Percentiles rank a stretch among this genome's conserved stretches.
These are phyloP conservation scores for Rousettus leschenaultii DNA, from an alignment of 2,113 vertebrate genomes.

Conservation along the genomic window DNA sequence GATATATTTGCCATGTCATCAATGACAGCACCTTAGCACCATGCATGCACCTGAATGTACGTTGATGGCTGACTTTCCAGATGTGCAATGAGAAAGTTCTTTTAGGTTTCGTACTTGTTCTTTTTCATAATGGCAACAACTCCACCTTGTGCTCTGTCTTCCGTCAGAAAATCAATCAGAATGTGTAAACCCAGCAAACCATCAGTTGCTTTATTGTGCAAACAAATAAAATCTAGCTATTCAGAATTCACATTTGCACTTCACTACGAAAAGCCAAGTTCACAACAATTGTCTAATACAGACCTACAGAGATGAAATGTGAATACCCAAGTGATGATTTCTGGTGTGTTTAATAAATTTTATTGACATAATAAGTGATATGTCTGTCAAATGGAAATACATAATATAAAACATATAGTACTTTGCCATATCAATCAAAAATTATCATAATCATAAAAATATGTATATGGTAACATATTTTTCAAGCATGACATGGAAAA, in stretches of 20 bases:
- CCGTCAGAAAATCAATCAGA: background rate
- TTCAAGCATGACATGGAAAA: background rate
- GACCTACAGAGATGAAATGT: background rate
- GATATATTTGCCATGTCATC: background rate
- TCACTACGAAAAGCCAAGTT: background rate
- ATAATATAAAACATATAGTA: background rate
- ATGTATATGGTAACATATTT: background rate
- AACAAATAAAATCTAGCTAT: background rate
- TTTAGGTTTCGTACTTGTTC: background rate
- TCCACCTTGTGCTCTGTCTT: background rate
- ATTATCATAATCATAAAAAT: background rate
- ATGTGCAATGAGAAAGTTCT: background rate
- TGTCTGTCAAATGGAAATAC: constrained; percentile 14
- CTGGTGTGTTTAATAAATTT: background rate
- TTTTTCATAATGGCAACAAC: background rate
- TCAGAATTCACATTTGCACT: background rate
- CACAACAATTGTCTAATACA: background rate
- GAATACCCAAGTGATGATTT: background rate
- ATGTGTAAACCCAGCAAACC: background rate
- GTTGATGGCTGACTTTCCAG: background rate
- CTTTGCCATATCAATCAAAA: background rate
- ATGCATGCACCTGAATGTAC: background rate
- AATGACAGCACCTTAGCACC: background rate
- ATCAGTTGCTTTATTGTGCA: background rate
- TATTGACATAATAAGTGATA: constrained; percentile 36